Percentiles rank a stretch among this genome's conserved stretches.
phyloP scores from a whole-genome alignment of 2,797 vertebrate genomes.

The Cryptoblepharus egeriae region DNA sequence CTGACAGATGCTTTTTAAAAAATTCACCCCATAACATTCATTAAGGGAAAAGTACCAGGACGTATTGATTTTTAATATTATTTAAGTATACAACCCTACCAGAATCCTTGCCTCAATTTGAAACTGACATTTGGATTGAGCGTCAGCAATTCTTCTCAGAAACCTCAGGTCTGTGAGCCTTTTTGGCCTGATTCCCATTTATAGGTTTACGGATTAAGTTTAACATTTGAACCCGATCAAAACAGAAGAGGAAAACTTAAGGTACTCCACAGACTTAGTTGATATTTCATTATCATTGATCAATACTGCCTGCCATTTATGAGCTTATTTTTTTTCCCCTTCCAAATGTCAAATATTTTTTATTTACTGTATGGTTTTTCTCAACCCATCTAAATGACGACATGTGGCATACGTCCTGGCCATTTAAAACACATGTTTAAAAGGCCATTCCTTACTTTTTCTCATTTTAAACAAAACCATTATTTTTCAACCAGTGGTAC shows the following conservation, averaged over 20 bases:
- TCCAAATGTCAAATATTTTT: slow-evolving; percentile 51
- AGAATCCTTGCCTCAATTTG: slow-evolving; percentile 58
- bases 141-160: slow-evolving; percentile 56
- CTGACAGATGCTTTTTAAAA: slow-evolving; percentile 30
- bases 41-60: slow-evolving; percentile 42
- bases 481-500: no score
- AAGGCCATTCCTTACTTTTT: slow-evolving; percentile 18
- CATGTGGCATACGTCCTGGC: slow-evolving; percentile 42
- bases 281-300: slow-evolving; percentile 73
- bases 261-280: slow-evolving; percentile 64
- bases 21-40: slow-evolving; percentile 48
- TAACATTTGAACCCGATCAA: slow-evolving; percentile 72
- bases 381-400: slow-evolving; percentile 30
- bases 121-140: slow-evolving; percentile 70
- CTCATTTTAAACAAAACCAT: slow-evolving; percentile 18
- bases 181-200: slow-evolving; percentile 61
- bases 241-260: slow-evolving; percentile 68
- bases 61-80: slow-evolving; percentile 71
- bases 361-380: slow-evolving; percentile 47
- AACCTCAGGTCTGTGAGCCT: slow-evolving; percentile 51
- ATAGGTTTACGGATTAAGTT: slow-evolving; percentile 73
- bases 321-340: slow-evolving; percentile 45
- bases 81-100: slow-evolving; percentile 38
- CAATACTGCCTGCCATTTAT: slow-evolving; percentile 61
- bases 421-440: slow-evolving; percentile 34